These are phyloP conservation scores for Lysandra bellargus DNA, from an alignment of 2,888 invertebrate species.

Conservation along the genomic window DNA sequence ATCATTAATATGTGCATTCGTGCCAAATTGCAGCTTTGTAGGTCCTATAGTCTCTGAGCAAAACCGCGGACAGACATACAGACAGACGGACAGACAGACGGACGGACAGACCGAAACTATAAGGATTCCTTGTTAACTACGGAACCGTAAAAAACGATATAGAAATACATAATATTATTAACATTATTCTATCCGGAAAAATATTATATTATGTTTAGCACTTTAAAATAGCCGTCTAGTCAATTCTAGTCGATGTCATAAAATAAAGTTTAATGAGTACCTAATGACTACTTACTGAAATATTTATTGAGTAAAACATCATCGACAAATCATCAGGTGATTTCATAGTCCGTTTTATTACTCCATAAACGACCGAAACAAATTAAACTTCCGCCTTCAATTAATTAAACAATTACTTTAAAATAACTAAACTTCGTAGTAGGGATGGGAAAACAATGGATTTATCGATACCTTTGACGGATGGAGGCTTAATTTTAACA, in stretches of 20 bases:
- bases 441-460: conserved; percentile 45
- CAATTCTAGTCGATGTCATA: not conserved
- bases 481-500: conserved; percentile 64
- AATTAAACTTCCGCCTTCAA: conserved; percentile 29
- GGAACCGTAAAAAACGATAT: not conserved
- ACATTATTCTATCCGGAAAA: too few relatives aligned
- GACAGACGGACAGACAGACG: too few relatives aligned
- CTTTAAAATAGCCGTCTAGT: not conserved
- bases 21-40: too few relatives aligned
- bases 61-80: too few relatives aligned
- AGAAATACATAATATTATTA: not conserved
- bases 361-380: conserved; percentile 9
- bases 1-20: too few relatives aligned
- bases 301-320: not conserved
- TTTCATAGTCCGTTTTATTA: not conserved
- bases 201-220: not conserved
- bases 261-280: not conserved
- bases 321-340: not conserved
- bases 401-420: conserved; percentile 35
- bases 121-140: too few relatives aligned
- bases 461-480: conserved; percentile 48
- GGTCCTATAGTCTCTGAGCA: too few relatives aligned
- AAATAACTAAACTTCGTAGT: conserved; percentile 38
- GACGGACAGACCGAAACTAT: too few relatives aligned
- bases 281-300: not conserved